A percentile compares a stretch with the other conserved stretches of the same genome.
These are phyloP conservation scores for Berghia stephanieae DNA, from an alignment of 1,140 invertebrate genomes.

Conservation along the genomic window DNA sequence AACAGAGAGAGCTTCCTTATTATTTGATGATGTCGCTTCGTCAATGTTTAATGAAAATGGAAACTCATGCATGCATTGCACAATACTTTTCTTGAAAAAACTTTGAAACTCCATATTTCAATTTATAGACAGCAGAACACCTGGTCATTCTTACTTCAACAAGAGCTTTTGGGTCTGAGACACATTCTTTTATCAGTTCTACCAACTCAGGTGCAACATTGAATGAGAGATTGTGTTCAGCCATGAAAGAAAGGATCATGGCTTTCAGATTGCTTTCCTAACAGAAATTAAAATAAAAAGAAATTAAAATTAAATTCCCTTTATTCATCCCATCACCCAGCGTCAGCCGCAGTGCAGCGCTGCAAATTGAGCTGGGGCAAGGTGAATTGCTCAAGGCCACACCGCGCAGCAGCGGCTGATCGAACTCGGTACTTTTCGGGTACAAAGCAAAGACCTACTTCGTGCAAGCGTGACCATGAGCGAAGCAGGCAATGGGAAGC, in stretches of 20 bases:
- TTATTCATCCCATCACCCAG: too few species aligned
- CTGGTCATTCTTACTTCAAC: not conserved
- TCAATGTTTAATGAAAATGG: conserved; percentile 4
- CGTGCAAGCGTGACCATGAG: too few species aligned
- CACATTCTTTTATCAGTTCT: not conserved
- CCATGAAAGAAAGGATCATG: conserved; percentile 1
- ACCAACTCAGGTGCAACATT: not conserved
- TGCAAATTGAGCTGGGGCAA: too few species aligned
- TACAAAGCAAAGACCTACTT: too few species aligned
- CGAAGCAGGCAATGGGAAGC: too few species aligned
- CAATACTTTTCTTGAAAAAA: not conserved
- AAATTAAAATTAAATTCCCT: too few species aligned
- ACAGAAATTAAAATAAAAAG: too few species aligned
- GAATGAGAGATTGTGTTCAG: not conserved
- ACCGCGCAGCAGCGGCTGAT: too few species aligned
- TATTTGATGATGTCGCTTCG: not conserved
- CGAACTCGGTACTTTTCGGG: too few species aligned
- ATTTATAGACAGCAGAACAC: not conserved
- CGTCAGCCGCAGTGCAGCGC: too few species aligned
- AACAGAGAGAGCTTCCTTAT: not conserved
- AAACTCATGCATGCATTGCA: not conserved
- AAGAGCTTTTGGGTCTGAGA: not conserved
- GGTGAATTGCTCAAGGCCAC: too few species aligned
- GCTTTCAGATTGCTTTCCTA: not conserved
- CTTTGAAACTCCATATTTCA: not conserved